A percentile compares a stretch with the other conserved stretches of the same genome.
These are phyloP conservation scores for Malacoraja senta DNA, from an alignment of 2,797 vertebrate genomes.

Conservation along the genomic window DNA sequence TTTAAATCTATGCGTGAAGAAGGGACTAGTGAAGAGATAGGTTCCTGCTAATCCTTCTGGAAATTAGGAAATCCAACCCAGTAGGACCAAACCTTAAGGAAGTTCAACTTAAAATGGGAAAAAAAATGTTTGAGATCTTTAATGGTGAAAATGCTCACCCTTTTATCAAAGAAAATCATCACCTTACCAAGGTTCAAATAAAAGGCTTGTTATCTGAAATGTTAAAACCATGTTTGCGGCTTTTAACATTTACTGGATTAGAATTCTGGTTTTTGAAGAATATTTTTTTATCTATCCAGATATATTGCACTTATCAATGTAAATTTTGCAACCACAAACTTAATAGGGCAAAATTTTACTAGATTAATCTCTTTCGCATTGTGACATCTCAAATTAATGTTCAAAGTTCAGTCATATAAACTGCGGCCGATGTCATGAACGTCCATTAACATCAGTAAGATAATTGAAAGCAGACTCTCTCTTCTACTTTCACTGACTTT, in stretches of 20 bases:
- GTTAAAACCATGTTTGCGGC: neutral
- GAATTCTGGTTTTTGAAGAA: neutral
- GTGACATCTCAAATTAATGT: neutral
- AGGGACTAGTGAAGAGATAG: neutral
- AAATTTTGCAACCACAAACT: neutral
- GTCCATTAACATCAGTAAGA: neutral
- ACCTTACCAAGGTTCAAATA: neutral
- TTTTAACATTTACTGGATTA: neutral
- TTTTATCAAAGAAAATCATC: slow-evolving; percentile 6
- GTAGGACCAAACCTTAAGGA: neutral
- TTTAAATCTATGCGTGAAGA: neutral
- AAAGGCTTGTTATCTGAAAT: neutral
- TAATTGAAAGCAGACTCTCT: neutral
- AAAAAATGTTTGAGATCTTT: neutral
- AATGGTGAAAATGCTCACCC: neutral
- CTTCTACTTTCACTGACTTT: neutral
- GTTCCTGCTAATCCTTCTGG: neutral
- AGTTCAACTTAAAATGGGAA: neutral
- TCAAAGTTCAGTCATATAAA: neutral
- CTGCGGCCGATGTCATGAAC: neutral
- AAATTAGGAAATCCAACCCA: neutral
- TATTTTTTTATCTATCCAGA: neutral
- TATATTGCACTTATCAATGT: neutral
- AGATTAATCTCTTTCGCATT: neutral
- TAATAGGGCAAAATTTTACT: neutral